Conservation (phyloP, 2,888 invertebrate species). For the Periphyllus acericola region DNA sequence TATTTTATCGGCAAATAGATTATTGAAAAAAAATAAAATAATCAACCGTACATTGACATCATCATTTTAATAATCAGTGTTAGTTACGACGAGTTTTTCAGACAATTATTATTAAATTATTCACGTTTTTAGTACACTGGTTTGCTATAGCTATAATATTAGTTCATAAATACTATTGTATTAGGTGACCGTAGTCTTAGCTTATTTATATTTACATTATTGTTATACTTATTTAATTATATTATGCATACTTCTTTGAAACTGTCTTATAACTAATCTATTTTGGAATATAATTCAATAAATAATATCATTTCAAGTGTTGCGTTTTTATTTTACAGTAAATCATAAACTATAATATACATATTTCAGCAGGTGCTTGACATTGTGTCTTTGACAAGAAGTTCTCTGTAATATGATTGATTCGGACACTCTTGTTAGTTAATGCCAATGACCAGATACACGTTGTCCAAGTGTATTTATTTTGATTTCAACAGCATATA, state of each 20-base stretch:
- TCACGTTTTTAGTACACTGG: constrained; percentile 20
- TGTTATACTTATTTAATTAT: constrained; percentile 25
- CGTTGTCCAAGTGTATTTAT: too few relatives aligned
- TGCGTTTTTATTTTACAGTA: constrained; percentile 1
- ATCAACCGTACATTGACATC: neutral
- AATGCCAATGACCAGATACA: too few relatives aligned
- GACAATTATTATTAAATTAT: neutral
- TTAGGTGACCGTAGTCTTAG: constrained; percentile 11
- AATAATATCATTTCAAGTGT: constrained; percentile 16
- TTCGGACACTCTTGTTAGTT: too few relatives aligned
- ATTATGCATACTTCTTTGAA: constrained; percentile 34
- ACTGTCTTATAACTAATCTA: constrained; percentile 48
- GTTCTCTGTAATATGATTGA: too few relatives aligned
- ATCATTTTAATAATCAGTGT: neutral
- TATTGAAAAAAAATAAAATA: neutral
- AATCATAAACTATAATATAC: too few relatives aligned
- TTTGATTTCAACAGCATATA: too few relatives aligned
- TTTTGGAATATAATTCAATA: constrained; percentile 55
- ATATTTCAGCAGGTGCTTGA: too few relatives aligned
- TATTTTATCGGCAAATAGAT: neutral
- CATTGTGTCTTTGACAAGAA: too few relatives aligned
- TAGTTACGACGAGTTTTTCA: neutral
- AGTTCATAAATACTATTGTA: constrained; percentile 8
- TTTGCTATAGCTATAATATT: constrained; percentile 7
- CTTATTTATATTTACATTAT: constrained; percentile 25